Evolutionary conservation across 92 coral and sea anemone genomes (phyloP), one percentile per base, ranked within the genome.

Genomic region (Meandrina meandrites): DNA sequence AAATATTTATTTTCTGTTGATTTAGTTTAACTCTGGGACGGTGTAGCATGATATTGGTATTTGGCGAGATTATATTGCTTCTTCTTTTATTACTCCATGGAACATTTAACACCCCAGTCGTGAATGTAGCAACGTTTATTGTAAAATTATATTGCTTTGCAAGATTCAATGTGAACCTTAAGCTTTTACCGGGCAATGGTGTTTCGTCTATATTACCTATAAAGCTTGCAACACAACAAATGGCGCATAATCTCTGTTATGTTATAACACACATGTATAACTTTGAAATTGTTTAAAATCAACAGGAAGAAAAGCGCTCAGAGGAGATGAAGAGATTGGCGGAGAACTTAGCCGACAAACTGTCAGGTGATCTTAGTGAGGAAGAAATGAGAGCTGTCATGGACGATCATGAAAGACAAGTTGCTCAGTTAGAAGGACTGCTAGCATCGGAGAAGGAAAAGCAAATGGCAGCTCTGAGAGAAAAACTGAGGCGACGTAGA

Each of bases 371-470:
- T 81, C 54, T 94, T 80, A 93, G 91, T 32, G 98, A 92, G 60
- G 98, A 95, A 32, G 98, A 97, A 79, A 95, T 95, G 98, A 83
- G 89, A 75, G 98, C 94, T 42, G 92, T 97, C 35, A 88, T 97
- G 92, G 95, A 92, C 13, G 99, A 92, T 36, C 99, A 97, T 72
- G 98, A 95, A 77, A 73, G 90, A 34, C 95, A 97, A 76, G 92
- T 95, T 13, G 92, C 97, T 21, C 92, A 93, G 67, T 91, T 95
- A 58, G 98, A 92, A 81, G 90, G 84, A 68, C 79, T 88, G 53
- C 85, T 97, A 54, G 98, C 95, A 30, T 89, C 94, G 0, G 98
- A 95, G 69, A 97, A 95, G 80, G 96, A 95, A 58, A 93, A 87
- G 56, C 98, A 97, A 66, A 80, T 95, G 94, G 93, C 95, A 13